Evolutionary conservation across 2,888 invertebrate species (phyloP), one percentile per base, ranked within the genome.

Genomic region (Epinotia brunnichana): DNA sequence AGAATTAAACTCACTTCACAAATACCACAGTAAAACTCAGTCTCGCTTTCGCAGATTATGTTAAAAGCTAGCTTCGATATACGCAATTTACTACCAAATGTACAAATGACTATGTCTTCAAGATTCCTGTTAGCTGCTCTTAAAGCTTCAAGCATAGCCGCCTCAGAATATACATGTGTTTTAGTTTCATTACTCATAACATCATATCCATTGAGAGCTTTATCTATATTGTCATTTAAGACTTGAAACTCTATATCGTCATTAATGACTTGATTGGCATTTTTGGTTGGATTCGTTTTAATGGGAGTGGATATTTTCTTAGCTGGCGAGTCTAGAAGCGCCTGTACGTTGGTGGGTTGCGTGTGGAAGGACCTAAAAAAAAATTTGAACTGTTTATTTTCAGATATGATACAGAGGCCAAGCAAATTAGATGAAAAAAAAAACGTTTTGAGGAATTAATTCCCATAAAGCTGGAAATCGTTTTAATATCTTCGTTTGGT

Each of bases 51-150:
- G 39, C 72, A 70, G 1, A 74, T 15, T n/a, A 77, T 57, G 15
- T 81, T 76, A n/a, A 76, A 80, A 2, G 79, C 69, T 1, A 79
- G 19, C 9, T 75, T 68, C 0, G 77, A 70, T 0, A 81, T 59
- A 9, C 61, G 41, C 0, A 80, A 19, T 0, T 57, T 74, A 17
- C 35, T 71, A 1, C 73, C 75, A 13, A 76, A 78, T 0, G 74
- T 74, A 57, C 71, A 74, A 7, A 79, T 60, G 2, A 75, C n/a
- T 15, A 77, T 54, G 48, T 74, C 70, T 10, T 70, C 71, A 15
- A 73, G 9, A n/a, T 69, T 63, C 4, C 53, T 69, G 17, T 69
- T 69, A 13, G 48, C 61, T 1, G 35, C 19, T 57, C 44, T 17
- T 0, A 72, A 4, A 2, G 44, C 72, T 2, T 62, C 48, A 5